phyloP scores from a whole-genome alignment of 2,113 vertebrate genomes.

The Mesembrinibis cayennensis region DNA sequence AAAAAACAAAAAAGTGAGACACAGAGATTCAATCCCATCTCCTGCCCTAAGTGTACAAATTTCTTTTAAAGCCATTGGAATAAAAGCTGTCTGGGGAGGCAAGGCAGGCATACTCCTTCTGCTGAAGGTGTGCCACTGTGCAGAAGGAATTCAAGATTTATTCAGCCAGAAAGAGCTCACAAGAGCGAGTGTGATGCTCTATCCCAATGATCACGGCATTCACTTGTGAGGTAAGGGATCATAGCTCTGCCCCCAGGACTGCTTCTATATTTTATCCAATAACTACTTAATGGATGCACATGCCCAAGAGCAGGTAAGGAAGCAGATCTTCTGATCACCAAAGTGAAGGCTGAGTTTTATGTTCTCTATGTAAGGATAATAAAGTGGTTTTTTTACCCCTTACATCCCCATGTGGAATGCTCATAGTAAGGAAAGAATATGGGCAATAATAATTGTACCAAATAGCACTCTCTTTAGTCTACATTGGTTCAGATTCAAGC shows the following conservation, averaged over 20 bases:
- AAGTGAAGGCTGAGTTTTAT: constrained; percentile 19
- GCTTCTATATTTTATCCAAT: constrained; percentile 37
- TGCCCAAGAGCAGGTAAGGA: constrained; percentile 13
- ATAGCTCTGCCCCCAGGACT: not conserved
- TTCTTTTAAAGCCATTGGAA: not conserved
- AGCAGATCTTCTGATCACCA: not conserved
- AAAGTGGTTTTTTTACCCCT: not conserved
- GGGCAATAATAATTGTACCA: not conserved
- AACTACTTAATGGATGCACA: constrained; percentile 34
- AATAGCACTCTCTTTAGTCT: not conserved
- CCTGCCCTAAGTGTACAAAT: not conserved
- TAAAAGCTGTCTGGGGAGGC: not conserved
- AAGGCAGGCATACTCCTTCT: not conserved
- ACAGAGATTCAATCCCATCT: not conserved
- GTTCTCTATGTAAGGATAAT: not conserved
- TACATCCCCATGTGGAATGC: not conserved
- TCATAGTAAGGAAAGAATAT: not conserved
- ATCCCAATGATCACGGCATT: not conserved
- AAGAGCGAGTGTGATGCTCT: not conserved
- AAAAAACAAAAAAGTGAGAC: not conserved
- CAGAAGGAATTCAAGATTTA: constrained; percentile 18
- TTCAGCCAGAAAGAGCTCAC: not conserved
- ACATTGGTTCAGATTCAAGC: not conserved
- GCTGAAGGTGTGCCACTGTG: not conserved
- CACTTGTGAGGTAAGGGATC: constrained; percentile 1